A percentile compares a stretch with the other conserved stretches of the same genome.
phyloP scores from a whole-genome alignment of 1,140 invertebrate genomes.

The Mizuhopecten yessoensis region DNA sequence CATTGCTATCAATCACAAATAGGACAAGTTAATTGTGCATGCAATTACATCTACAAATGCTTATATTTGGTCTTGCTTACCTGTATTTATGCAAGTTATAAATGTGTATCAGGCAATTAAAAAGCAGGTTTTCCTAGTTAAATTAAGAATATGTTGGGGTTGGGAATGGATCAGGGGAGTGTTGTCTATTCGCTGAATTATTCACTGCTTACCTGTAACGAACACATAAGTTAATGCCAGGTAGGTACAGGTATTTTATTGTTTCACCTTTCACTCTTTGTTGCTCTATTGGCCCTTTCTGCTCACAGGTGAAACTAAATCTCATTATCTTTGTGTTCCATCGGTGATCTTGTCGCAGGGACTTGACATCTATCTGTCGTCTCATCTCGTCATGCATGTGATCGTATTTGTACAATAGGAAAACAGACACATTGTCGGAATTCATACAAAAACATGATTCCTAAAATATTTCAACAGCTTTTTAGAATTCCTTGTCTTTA shows the following conservation, averaged over 20 bases:
- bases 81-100: too few species aligned
- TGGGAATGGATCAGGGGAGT: too few species aligned
- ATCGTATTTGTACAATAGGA: neutral
- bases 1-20: too few species aligned
- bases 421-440: neutral
- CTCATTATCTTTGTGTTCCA: neutral
- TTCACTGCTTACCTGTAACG: neutral
- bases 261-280: neutral
- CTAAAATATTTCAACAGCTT: neutral
- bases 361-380: neutral
- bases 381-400: slow-evolving; percentile 3
- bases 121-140: too few species aligned
- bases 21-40: too few species aligned
- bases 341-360: neutral
- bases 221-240: too few species aligned
- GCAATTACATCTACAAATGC: too few species aligned
- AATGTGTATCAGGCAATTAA: too few species aligned
- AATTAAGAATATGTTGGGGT: too few species aligned
- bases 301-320: neutral
- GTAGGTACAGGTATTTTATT: neutral
- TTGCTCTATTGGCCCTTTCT: neutral
- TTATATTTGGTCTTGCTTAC: too few species aligned
- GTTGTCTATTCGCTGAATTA: too few species aligned
- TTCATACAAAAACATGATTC: neutral
- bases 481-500: neutral